Evolutionary conservation across 92 coral and sea anemone species (phyloP).

Genomic region (Metridium senile): DNA sequence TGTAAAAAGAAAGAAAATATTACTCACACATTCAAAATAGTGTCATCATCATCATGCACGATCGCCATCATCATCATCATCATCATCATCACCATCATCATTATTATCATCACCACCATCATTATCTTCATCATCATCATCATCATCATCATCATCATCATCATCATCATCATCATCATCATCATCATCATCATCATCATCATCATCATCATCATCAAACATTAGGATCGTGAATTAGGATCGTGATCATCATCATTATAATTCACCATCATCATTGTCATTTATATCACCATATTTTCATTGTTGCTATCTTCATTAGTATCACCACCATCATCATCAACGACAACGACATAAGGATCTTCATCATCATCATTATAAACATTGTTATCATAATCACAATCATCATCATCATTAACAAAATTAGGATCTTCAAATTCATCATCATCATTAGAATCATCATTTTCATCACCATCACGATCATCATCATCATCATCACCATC

Average conservation of each 20-base stretch:
- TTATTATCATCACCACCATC: background rate
- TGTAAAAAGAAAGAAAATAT: constrained; percentile 13
- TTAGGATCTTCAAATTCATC: too few relatives aligned
- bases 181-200: background rate
- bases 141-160: constrained; percentile 59
- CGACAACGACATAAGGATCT: too few relatives aligned
- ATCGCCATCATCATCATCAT: background rate
- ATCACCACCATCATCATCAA: background rate
- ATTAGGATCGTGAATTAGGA: background rate
- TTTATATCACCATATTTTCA: background rate
- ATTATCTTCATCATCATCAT: constrained; percentile 77
- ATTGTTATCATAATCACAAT: background rate
- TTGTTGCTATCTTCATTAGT: too few relatives aligned
- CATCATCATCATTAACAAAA: background rate
- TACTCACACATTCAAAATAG: background rate
- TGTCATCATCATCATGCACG: too few relatives aligned
- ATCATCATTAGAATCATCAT: background rate
- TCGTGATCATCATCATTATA: background rate
- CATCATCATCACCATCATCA: background rate
- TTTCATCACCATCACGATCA: background rate
- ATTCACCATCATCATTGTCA: constrained; percentile 45
- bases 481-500: background rate
- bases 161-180: background rate
- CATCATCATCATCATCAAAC: background rate
- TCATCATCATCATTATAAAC: background rate